A percentile compares a stretch with the other conserved stretches of the same genome.
phyloP scores from a whole-genome alignment of 37 sponge, comb jelly and placozoan species.

The Aphrocallistes beatrix region DNA sequence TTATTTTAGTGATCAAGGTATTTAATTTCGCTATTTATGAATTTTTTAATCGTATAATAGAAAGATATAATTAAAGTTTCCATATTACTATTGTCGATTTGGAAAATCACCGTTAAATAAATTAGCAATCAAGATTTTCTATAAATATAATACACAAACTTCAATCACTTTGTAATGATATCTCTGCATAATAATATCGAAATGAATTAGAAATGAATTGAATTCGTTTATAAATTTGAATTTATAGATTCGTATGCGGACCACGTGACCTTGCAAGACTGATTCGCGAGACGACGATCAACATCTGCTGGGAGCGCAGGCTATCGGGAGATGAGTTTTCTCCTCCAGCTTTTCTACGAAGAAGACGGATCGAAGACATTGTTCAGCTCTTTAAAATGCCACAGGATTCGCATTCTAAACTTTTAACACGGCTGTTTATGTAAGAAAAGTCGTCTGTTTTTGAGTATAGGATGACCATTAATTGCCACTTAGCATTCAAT shows the following conservation, averaged over 20 bases:
- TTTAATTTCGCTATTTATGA: too few relatives aligned
- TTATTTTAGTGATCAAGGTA: too few relatives aligned
- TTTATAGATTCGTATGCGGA: neutral
- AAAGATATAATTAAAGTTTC: too few relatives aligned
- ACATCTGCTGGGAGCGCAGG: constrained; percentile 8
- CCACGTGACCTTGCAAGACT: neutral
- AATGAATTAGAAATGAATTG: neutral
- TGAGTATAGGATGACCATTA: too few relatives aligned
- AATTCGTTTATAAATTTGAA: neutral
- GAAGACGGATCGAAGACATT: neutral
- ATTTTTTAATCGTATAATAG: too few relatives aligned
- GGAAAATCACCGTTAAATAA: neutral
- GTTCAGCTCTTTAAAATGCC: neutral
- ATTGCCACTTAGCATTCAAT: too few relatives aligned
- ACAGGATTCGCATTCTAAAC: neutral
- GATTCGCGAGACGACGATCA: neutral
- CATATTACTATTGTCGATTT: too few relatives aligned
- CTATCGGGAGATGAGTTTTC: neutral
- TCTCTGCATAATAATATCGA: neutral
- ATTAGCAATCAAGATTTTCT: neutral
- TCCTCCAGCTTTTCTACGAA: neutral
- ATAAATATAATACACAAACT: neutral
- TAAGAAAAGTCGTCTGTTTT: too few relatives aligned
- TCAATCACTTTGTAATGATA: neutral
- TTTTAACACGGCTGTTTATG: constrained; percentile 1